A percentile compares a stretch with the other conserved stretches of the same genome.
These are phyloP conservation scores for Strigamia crassipes DNA, from an alignment of 2,888 invertebrate genomes.

Conservation along the genomic window DNA sequence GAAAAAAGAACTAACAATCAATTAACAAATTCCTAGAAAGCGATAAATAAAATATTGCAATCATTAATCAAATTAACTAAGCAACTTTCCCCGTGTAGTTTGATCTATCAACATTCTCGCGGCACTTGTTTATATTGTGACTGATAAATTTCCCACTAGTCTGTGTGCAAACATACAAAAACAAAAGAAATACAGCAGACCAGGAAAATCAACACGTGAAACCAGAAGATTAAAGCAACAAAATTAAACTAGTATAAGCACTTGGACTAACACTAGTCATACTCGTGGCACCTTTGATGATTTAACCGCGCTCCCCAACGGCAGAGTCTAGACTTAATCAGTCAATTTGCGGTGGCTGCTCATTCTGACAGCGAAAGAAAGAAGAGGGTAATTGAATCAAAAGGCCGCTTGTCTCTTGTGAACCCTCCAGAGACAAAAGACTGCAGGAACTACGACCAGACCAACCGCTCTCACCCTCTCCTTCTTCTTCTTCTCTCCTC, in stretches of 20 bases:
- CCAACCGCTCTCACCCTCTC: neutral
- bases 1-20: neutral
- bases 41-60: neutral
- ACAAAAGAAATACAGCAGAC: neutral
- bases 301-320: constrained; percentile 21
- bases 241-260: neutral
- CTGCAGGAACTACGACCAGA: neutral
- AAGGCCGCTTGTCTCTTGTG: constrained; percentile 16
- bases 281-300: neutral
- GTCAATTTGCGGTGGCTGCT: constrained; percentile 15
- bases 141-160: neutral
- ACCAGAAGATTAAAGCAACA: neutral
- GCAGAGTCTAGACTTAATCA: constrained; percentile 16
- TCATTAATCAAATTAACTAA: too few relatives aligned
- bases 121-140: neutral
- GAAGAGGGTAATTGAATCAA: constrained; percentile 11
- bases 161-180: neutral
- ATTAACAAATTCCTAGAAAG: neutral
- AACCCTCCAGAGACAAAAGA: constrained; percentile 11
- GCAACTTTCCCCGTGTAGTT: neutral
- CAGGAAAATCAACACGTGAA: neutral
- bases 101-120: neutral
- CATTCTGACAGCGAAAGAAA: constrained; percentile 21
- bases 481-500: neutral
- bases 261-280: constrained; percentile 16